Percentiles rank a stretch among this genome's conserved stretches.
phyloP scores from a whole-genome alignment of 2,888 invertebrate species.

The Chloroclysta siterata region DNA sequence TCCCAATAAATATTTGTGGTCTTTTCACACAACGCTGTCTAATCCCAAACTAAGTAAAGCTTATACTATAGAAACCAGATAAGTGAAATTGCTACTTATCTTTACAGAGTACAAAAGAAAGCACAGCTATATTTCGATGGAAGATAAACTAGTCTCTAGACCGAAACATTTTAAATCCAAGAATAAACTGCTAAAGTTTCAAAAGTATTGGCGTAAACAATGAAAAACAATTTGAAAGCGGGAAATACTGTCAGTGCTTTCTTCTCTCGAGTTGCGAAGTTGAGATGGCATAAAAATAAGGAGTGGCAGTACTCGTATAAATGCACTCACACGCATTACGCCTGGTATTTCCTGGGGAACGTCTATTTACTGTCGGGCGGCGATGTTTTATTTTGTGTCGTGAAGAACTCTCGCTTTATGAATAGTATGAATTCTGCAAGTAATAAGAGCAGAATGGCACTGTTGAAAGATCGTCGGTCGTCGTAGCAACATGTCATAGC shows the following conservation, averaged over 20 bases:
- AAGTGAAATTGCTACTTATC: neutral
- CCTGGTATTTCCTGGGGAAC: conserved; percentile 33
- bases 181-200: conserved; percentile 37
- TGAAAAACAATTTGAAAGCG: conserved; percentile 35
- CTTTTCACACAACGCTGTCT: no score
- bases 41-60: no score
- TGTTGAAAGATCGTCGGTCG: conserved; percentile 4
- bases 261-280: conserved; percentile 32
- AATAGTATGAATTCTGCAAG: conserved; percentile 28
- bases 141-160: conserved; percentile 14
- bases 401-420: conserved; percentile 32
- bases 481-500: conserved; percentile 2
- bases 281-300: conserved; percentile 39
- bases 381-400: conserved; percentile 30
- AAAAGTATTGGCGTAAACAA: conserved; percentile 41
- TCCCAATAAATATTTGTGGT: no score
- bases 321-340: conserved; percentile 46
- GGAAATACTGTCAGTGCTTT: conserved; percentile 33
- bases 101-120: neutral
- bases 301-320: conserved; percentile 41
- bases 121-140: neutral
- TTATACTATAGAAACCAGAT: no score
- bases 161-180: conserved; percentile 26
- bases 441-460: conserved; percentile 15
- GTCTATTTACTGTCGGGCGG: conserved; percentile 24